phyloP scores from a whole-genome alignment of 2,888 invertebrate species.

The Silvanus unidentatus region DNA sequence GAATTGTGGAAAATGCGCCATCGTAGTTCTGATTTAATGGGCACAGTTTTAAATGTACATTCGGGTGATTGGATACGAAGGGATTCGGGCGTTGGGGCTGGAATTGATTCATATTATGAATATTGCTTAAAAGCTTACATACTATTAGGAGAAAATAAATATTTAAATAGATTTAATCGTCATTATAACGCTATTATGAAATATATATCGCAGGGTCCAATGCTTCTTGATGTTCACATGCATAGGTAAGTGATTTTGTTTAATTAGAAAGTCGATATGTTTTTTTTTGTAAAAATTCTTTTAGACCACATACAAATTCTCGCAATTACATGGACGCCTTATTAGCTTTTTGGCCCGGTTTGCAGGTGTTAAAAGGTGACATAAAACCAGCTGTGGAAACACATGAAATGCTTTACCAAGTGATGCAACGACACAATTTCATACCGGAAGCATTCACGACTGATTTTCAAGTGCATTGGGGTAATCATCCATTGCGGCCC shows the following conservation, averaged over 20 bases:
- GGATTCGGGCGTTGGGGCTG: conserved; percentile 97
- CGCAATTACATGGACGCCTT: conserved; percentile 97
- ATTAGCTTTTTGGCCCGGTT: conserved; percentile 96
- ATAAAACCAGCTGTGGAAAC: conserved; percentile 97
- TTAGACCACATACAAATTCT: conserved; percentile 82
- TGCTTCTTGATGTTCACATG: conserved; percentile 89
- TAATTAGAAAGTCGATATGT: not conserved
- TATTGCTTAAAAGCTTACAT: conserved; percentile 97
- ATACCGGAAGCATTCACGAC: conserved; percentile 98
- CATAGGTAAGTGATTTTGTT: conserved; percentile 49
- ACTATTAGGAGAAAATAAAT: conserved; percentile 87
- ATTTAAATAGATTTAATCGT: conserved; percentile 87
- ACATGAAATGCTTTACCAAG: conserved; percentile 98
- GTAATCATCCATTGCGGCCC: conserved; percentile 91
- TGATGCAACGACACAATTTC: conserved; percentile 95
- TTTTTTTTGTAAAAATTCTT: conserved; percentile 9
- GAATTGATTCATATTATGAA: conserved; percentile 98
- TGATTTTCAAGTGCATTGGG: conserved; percentile 97
- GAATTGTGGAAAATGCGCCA: conserved; percentile 93
- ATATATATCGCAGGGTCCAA: conserved; percentile 88
- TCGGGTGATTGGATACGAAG: conserved; percentile 96
- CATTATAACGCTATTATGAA: conserved; percentile 97
- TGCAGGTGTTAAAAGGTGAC: conserved; percentile 79
- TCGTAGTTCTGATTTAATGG: conserved; percentile 87
- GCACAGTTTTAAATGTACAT: conserved; percentile 95